These are phyloP conservation scores for Drosophila micromelanica DNA, from an alignment of 1,140 invertebrate species.

Conservation along the genomic window DNA sequence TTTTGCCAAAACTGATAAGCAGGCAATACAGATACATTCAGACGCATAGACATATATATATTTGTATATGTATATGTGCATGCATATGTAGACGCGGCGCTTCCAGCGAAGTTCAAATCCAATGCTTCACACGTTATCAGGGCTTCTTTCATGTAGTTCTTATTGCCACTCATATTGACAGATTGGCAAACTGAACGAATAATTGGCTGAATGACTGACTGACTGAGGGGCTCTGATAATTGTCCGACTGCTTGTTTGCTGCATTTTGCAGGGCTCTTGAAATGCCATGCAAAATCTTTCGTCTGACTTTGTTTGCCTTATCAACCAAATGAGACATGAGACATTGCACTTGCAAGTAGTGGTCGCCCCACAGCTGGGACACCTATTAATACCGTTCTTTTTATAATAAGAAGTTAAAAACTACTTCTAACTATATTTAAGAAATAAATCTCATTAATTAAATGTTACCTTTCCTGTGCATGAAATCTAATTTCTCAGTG, in stretches of 20 bases:
- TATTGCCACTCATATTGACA: constrained; percentile 38
- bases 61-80: constrained; percentile 1
- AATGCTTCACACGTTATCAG: constrained; percentile 59
- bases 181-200: constrained; percentile 32
- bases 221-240: constrained; percentile 56
- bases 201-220: constrained; percentile 19
- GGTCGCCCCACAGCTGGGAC: not conserved
- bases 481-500: not conserved
- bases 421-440: no score
- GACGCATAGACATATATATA: constrained; percentile 12
- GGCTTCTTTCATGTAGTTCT: constrained; percentile 74
- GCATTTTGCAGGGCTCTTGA: constrained; percentile 46
- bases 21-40: constrained; percentile 34
- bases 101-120: constrained; percentile 79
- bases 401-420: no score
- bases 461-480: no score
- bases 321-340: constrained; percentile 26
- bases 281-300: constrained; percentile 33
- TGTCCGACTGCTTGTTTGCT: constrained; percentile 43
- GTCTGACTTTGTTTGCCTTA: constrained; percentile 31
- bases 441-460: no score
- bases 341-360: constrained; percentile 40
- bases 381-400: not conserved
- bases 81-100: constrained; percentile 11
- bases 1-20: constrained; percentile 55